Evolutionary conservation across 2,797 vertebrate species (phyloP).

Genomic region (Capromys pilorides): DNA sequence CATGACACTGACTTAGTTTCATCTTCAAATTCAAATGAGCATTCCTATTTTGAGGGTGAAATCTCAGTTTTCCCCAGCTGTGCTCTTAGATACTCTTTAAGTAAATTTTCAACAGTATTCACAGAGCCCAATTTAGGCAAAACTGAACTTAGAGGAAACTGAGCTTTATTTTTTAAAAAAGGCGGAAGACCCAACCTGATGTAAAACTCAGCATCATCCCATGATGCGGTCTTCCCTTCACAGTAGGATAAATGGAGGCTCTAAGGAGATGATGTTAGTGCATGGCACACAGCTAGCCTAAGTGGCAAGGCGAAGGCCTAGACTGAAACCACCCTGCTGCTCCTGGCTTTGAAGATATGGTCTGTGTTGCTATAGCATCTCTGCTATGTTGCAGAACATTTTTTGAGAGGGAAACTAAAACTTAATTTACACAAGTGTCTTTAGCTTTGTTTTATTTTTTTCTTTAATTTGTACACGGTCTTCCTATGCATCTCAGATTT

Average conservation of each 20-base stretch:
- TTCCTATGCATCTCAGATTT: too few relatives aligned
- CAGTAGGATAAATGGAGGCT: not conserved
- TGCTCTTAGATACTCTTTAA: not conserved
- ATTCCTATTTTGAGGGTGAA: not conserved
- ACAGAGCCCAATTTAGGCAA: not conserved
- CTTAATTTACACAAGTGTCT: not conserved
- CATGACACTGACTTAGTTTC: not conserved
- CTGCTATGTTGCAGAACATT: not conserved
- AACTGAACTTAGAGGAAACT: not conserved
- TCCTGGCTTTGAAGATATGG: not conserved
- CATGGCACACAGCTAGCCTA: too few relatives aligned
- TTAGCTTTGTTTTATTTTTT: constrained; percentile 1
- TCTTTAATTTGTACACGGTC: not conserved
- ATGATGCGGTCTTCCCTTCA: not conserved
- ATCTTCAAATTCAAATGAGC: not conserved
- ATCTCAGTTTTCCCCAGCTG: not conserved
- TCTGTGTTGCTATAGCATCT: not conserved
- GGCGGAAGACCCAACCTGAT: too few relatives aligned
- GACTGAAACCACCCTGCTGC: not conserved
- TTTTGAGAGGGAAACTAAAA: not conserved
- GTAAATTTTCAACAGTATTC: not conserved
- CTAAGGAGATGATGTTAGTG: not conserved
- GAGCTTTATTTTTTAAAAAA: not conserved
- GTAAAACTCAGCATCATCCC: not conserved
- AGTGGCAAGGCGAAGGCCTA: not conserved